phyloP scores from a whole-genome alignment of 2,797 vertebrate species.

The Malacoraja senta region DNA sequence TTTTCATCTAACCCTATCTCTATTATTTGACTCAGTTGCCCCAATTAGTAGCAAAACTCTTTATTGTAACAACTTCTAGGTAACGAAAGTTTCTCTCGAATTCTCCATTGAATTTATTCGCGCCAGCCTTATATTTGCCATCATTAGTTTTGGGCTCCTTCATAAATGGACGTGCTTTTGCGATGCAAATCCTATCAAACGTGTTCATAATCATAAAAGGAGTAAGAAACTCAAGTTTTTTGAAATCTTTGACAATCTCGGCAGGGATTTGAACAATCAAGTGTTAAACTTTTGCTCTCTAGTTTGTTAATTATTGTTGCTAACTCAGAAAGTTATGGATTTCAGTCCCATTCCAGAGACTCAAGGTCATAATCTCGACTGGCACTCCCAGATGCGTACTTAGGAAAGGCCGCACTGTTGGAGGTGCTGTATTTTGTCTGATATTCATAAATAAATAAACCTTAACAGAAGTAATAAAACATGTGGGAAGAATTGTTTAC shows the following conservation, averaged over 20 bases:
- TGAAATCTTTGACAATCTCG: not conserved
- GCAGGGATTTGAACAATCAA: not conserved
- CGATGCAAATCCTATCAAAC: not conserved
- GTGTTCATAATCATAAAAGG: not conserved
- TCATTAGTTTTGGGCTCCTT: not conserved
- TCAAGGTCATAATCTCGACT: not conserved
- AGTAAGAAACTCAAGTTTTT: not conserved
- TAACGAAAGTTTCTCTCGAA: not conserved
- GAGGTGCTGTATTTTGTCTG: not conserved
- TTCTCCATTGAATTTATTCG: not conserved
- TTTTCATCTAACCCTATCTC: no score
- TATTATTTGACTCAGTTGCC: no score
- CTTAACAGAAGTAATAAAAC: not conserved
- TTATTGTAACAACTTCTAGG: not conserved
- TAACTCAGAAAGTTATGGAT: not conserved
- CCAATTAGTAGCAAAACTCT: no score
- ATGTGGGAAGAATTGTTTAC: not conserved
- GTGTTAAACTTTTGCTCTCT: not conserved
- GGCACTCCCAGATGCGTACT: not conserved
- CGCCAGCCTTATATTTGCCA: not conserved
- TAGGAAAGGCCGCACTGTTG: not conserved
- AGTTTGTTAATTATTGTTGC: not conserved
- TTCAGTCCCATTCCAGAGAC: not conserved
- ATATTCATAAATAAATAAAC: not conserved
- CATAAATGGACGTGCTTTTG: not conserved